phyloP scores from a whole-genome alignment of 2,797 vertebrate species.

The Myotis planiceps region DNA sequence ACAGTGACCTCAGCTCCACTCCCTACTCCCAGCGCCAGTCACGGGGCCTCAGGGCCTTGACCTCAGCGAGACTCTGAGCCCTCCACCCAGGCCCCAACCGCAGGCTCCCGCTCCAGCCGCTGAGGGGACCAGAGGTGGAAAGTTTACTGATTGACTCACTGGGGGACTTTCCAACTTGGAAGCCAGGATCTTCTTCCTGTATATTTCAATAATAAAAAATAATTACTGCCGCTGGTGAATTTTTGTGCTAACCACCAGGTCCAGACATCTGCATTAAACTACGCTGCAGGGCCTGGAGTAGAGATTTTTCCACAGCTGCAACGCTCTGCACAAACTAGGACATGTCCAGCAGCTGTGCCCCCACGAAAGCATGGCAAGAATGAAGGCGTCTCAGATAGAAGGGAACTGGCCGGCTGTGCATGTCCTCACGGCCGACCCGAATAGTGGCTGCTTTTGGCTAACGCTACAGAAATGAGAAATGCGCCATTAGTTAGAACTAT shows the following conservation, averaged over 20 bases:
- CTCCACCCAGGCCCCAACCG: not conserved
- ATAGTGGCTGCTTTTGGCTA: not conserved
- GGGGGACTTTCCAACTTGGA: conserved; percentile 54
- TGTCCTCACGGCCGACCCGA: not conserved
- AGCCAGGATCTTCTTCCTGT: conserved; percentile 64
- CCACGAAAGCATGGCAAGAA: not conserved
- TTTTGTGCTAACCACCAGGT: conserved; percentile 47
- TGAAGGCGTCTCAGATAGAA: not conserved
- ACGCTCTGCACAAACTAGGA: conserved; percentile 40
- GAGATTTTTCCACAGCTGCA: conserved; percentile 66
- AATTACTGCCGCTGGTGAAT: conserved; percentile 57
- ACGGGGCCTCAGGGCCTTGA: not conserved
- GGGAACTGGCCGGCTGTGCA: not conserved
- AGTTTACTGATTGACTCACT: conserved; percentile 26
- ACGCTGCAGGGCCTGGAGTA: conserved; percentile 15
- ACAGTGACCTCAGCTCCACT: conserved; percentile 34
- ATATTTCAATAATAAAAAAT: conserved; percentile 63
- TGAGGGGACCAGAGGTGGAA: conserved; percentile 46
- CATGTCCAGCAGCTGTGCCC: conserved; percentile 33
- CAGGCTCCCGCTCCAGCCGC: not conserved
- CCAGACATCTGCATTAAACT: conserved; percentile 66
- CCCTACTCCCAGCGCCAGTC: not conserved
- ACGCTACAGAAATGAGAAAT: not conserved
- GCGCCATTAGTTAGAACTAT: not conserved
- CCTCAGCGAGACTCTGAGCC: not conserved